phyloP scores from a whole-genome alignment of 2,888 invertebrate species.

The Eueremaeus valkanovi region DNA sequence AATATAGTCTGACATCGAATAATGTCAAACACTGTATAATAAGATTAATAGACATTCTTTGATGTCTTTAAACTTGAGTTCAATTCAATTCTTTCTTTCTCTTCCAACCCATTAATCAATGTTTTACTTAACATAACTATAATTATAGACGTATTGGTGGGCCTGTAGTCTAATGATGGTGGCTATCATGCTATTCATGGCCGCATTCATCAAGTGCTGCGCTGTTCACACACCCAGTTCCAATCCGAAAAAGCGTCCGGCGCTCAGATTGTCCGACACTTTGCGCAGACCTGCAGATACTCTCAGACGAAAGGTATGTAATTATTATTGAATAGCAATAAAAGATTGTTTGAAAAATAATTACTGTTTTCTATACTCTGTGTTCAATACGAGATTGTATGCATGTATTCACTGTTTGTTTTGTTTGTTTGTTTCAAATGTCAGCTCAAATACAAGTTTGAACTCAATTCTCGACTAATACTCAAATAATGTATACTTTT shows the following conservation, averaged over 20 bases:
- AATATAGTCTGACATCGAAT: too few species aligned
- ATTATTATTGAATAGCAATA: not conserved
- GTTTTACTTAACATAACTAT: conserved; percentile 1
- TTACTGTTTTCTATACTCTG: too few species aligned
- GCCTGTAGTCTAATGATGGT: conserved; percentile 86
- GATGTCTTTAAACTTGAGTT: not conserved
- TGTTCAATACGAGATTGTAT: too few species aligned
- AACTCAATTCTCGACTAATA: not conserved
- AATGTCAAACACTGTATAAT: too few species aligned
- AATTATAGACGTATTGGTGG: conserved; percentile 80
- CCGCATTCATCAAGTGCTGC: conserved; percentile 96
- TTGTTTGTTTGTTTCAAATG: too few species aligned
- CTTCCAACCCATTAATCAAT: not conserved
- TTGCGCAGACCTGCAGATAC: conserved; percentile 86
- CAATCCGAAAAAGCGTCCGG: conserved; percentile 95
- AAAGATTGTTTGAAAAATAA: not conserved
- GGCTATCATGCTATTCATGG: conserved; percentile 90
- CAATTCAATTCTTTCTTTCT: not conserved
- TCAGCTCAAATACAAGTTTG: too few species aligned
- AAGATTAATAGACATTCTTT: too few species aligned
- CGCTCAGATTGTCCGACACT: conserved; percentile 86
- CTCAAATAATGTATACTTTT: not conserved
- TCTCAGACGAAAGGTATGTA: conserved; percentile 67
- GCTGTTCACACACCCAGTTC: conserved; percentile 99
- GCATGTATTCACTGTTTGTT: too few species aligned